Percentiles rank a stretch among this genome's conserved stretches.
Conservation (phyloP, 2,797 vertebrate genomes). For the Synaphobranchus kaupii region DNA sequence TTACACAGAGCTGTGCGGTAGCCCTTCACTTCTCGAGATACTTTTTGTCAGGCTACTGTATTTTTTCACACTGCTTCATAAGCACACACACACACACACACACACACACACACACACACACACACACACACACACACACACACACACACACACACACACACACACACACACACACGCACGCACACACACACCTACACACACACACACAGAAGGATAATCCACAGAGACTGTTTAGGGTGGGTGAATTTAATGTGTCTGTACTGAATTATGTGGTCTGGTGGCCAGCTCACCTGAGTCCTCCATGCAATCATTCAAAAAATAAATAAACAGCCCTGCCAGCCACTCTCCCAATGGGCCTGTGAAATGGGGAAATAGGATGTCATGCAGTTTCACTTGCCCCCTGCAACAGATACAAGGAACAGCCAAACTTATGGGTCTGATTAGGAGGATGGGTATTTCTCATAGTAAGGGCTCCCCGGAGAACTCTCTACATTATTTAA, state of each 20-base stretch:
- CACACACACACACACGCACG: too few relatives aligned
- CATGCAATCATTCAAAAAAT: background rate
- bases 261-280: background rate
- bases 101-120: too few relatives aligned
- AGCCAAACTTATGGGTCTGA: background rate
- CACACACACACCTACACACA: too few relatives aligned
- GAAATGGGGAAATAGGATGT: background rate
- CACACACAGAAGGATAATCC: background rate
- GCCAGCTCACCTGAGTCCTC: background rate
- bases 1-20: background rate
- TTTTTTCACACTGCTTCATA: too few relatives aligned
- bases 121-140: too few relatives aligned
- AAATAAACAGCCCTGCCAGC: background rate
- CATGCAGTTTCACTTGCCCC: background rate
- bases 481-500: background rate
- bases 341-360: background rate
- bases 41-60: too few relatives aligned
- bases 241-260: background rate
- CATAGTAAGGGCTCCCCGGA: background rate
- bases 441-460: background rate
- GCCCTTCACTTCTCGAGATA: too few relatives aligned
- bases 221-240: background rate
- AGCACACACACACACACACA: too few relatives aligned
- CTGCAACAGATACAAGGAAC: background rate
- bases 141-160: too few relatives aligned